These are phyloP conservation scores for Hydraecia micacea DNA, from an alignment of 2,888 invertebrate genomes.

Conservation along the genomic window DNA sequence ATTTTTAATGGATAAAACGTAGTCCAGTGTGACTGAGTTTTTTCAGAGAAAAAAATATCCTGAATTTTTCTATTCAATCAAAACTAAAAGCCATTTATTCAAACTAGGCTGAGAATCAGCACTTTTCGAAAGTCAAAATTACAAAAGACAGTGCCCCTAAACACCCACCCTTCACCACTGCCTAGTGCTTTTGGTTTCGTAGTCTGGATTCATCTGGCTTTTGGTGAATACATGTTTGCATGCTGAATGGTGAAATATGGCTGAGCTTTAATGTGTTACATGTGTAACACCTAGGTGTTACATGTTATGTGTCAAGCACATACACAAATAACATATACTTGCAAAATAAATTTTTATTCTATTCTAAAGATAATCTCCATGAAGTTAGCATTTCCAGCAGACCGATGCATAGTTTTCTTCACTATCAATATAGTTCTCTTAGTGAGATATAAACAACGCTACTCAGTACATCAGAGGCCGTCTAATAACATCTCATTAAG, in stretches of 20 bases:
- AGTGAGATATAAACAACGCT: conserved; percentile 28
- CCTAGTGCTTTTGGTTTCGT: too few species aligned
- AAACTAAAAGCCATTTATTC: too few species aligned
- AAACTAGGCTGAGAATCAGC: too few species aligned
- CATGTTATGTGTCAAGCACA: too few species aligned
- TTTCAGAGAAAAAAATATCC: neutral
- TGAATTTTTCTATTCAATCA: neutral
- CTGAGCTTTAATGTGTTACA: neutral
- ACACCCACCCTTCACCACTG: too few species aligned
- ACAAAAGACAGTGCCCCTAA: too few species aligned
- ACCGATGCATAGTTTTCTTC: neutral
- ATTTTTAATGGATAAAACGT: neutral
- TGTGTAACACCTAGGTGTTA: neutral
- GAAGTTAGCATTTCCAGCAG: neutral
- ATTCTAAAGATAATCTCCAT: neutral
- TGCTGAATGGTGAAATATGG: neutral
- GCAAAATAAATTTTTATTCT: neutral
- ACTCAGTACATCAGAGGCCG: conserved; percentile 32
- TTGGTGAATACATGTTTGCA: neutral
- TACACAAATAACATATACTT: neutral
- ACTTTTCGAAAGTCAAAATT: too few species aligned
- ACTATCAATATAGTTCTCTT: neutral
- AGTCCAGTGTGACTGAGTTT: neutral
- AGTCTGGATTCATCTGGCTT: neutral
- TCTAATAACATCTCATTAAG: conserved; percentile 53